phyloP scores from a whole-genome alignment of 2,888 invertebrate genomes.

The Sialis fuliginosa region DNA sequence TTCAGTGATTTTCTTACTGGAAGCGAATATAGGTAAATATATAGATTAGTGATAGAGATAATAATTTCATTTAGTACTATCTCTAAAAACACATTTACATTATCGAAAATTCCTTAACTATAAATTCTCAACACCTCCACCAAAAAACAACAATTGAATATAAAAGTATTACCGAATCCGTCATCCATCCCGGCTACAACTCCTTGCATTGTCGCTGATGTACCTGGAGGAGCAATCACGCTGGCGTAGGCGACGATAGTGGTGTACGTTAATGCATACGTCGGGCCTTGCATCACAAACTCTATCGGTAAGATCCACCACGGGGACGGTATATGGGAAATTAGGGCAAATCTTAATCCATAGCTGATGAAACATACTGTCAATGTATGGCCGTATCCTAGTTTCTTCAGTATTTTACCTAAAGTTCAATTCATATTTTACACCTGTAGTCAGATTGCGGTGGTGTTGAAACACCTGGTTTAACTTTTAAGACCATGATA shows the following conservation, averaged over 20 bases:
- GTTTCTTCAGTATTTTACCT: slow-evolving; percentile 62
- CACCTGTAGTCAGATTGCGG: too few species aligned
- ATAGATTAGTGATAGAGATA: too few species aligned
- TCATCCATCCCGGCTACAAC: slow-evolving; percentile 80
- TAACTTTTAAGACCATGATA: too few species aligned
- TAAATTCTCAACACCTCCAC: too few species aligned
- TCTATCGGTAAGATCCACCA: slow-evolving; percentile 74
- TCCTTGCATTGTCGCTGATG: slow-evolving; percentile 72
- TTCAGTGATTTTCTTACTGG: too few species aligned
- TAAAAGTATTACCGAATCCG: slow-evolving; percentile 40
- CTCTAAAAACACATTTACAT: too few species aligned
- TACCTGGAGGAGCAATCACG: slow-evolving; percentile 34
- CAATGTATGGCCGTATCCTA: slow-evolving; percentile 62
- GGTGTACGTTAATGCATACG: slow-evolving; percentile 72
- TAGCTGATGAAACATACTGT: slow-evolving; percentile 66
- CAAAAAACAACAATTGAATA: slow-evolving; percentile 4
- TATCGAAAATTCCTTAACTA: too few species aligned
- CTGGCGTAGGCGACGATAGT: slow-evolving; percentile 53
- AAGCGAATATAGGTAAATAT: too few species aligned
- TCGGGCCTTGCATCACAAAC: slow-evolving; percentile 65
- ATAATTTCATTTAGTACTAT: too few species aligned
- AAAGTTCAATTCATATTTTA: slow-evolving; percentile 9
- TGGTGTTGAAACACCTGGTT: too few species aligned
- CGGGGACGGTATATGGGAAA: slow-evolving; percentile 59
- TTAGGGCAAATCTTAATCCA: slow-evolving; percentile 50